Evolutionary conservation across 1,140 invertebrate species (phyloP), one percentile per base, ranked within the genome.

Genomic region (Glossosoma conforme): DNA sequence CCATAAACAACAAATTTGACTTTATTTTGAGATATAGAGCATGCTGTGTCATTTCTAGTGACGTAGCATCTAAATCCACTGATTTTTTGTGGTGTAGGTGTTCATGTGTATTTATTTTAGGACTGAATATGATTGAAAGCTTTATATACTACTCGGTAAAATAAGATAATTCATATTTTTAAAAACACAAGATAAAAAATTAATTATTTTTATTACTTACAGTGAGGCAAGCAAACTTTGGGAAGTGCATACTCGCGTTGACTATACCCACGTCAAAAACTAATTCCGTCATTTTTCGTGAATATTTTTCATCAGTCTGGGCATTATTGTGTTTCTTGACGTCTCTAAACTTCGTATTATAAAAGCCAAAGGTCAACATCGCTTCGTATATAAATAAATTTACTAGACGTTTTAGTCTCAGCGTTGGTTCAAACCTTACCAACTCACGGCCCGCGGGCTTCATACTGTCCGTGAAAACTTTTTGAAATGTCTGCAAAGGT

Each of bases 381-480:
- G n/a, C n/a, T n/a, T n/a, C n/a, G n/a, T n/a, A n/a, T n/a, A n/a
- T n/a, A n/a, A n/a, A n/a, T n/a, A n/a, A n/a, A n/a, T n/a, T n/a
- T n/a, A n/a, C n/a, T n/a, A n/a, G n/a, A n/a, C n/a, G n/a, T n/a
- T n/a, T n/a, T n/a, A n/a, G n/a, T n/a, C n/a, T n/a, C n/a, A n/a
- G n/a, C n/a, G n/a, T n/a, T n/a, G n/a, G n/a, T n/a, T n/a, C n/a
- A 18, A 40, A 40, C 13, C 43, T 19, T 4, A 20, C 19, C 43
- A 44, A 44, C 28, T 44, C 28, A 44, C 30, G 21, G 28, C 43
- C 28, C n/a, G n/a, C n/a, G n/a, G n/a, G n/a, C n/a, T n/a, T n/a
- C n/a, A n/a, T n/a, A n/a, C n/a, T n/a, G n/a, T n/a, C n/a, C n/a
- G n/a, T n/a, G n/a, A n/a, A n/a, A n/a, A n/a, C n/a, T n/a, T n/a